Percentiles rank a stretch among this genome's conserved stretches.
These are phyloP conservation scores for Eurytoma californica DNA, from an alignment of 2,888 invertebrate genomes.

Conservation along the genomic window DNA sequence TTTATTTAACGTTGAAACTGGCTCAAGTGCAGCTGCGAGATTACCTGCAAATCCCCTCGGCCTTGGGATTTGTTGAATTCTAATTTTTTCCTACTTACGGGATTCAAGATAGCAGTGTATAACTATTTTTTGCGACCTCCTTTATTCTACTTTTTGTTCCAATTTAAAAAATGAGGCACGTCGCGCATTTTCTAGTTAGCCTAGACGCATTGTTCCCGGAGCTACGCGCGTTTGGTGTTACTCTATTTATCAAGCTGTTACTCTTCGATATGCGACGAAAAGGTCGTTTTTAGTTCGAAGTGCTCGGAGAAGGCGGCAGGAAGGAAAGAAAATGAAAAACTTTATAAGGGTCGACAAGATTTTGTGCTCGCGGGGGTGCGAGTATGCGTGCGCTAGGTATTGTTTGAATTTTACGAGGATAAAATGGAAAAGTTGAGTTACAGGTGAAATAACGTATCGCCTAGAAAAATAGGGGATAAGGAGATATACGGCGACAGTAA, in stretches of 20 bases:
- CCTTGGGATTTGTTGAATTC: conserved; percentile 42
- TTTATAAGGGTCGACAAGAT: too few species aligned
- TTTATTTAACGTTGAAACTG: conserved; percentile 25
- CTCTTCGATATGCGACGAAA: too few species aligned
- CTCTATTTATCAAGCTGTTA: too few species aligned
- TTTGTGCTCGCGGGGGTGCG: too few species aligned
- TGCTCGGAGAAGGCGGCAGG: too few species aligned
- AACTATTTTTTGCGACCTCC: not conserved
- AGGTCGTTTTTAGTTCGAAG: too few species aligned
- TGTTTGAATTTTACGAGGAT: conserved; percentile 26
- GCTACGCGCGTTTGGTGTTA: too few species aligned
- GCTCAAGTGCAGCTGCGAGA: conserved; percentile 20
- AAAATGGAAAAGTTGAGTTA: conserved; percentile 39
- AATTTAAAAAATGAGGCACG: too few species aligned
- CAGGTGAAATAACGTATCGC: conserved; percentile 14
- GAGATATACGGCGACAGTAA: not conserved
- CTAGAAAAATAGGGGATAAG: conserved; percentile 8
- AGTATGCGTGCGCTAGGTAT: too few species aligned
- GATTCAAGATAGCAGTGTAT: conserved; percentile 8
- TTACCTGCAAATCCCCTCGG: conserved; percentile 32
- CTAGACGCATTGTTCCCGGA: too few species aligned
- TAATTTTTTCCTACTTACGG: conserved; percentile 36
- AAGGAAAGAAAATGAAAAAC: too few species aligned
- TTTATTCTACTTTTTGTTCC: not conserved
- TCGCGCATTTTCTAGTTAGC: too few species aligned